These are phyloP conservation scores for Microctenopoma steveboyesi DNA, from an alignment of 2,797 vertebrate species.

Conservation along the genomic window DNA sequence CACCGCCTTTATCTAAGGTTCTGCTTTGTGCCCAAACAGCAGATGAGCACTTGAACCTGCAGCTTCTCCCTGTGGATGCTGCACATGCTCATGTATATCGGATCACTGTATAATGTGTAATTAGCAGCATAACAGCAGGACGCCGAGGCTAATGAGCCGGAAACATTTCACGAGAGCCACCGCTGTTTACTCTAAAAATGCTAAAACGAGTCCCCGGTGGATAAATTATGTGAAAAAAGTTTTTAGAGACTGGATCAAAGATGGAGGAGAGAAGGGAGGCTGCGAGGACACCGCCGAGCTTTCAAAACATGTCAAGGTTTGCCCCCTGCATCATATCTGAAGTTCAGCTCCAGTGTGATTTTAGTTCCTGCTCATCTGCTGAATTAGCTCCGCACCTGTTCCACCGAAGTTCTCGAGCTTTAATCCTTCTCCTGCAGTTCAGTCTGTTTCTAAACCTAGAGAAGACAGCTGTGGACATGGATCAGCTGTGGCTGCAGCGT, in stretches of 20 bases:
- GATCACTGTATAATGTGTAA: constrained; percentile 32
- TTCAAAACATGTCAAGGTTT: constrained; percentile 39
- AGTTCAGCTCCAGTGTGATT: neutral
- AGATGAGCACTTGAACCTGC: constrained; percentile 28
- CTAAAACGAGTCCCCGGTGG: constrained; percentile 62
- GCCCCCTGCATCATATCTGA: constrained; percentile 4
- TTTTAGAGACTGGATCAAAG: constrained; percentile 56
- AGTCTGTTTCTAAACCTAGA: neutral
- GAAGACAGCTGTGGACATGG: neutral
- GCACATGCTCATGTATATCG: constrained; percentile 2
- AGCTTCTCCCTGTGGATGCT: constrained; percentile 22
- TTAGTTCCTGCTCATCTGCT: constrained; percentile 4
- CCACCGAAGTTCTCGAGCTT: neutral
- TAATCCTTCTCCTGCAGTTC: neutral
- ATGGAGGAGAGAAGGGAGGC: constrained; percentile 9
- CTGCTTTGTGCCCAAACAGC: neutral
- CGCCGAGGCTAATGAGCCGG: constrained; percentile 62
- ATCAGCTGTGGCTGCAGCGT: neutral
- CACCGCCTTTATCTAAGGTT: neutral
- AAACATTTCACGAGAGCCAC: constrained; percentile 38
- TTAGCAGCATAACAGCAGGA: constrained; percentile 34
- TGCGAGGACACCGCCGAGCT: constrained; percentile 4
- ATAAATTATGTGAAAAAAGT: constrained; percentile 64
- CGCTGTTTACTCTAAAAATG: constrained; percentile 56
- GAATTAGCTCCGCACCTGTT: neutral